Evolutionary conservation across 2,113 vertebrate genomes (phyloP), one percentile per base, ranked within the genome.

Genomic region (Pseudorasbora parva): DNA sequence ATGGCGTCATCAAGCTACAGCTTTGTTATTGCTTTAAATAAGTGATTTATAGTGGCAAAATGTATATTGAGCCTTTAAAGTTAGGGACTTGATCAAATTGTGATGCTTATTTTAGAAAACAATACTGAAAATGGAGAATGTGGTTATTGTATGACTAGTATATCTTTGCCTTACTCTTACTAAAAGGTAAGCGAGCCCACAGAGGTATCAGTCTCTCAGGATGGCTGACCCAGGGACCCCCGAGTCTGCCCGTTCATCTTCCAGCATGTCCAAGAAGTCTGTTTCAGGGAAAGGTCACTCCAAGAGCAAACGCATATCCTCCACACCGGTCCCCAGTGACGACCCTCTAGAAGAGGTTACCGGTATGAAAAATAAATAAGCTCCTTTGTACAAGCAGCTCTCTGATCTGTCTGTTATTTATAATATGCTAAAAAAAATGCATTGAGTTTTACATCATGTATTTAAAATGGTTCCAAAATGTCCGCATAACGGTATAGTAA

Each of bases 141-240:
- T 41, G n/a, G n/a, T 47, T 72, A 27, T 54, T 68, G 2, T 45
- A 57, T 45, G 37, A 81, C 72, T 49, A 3, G 33, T 33, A 1
- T 12, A 56, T 68, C 41, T 66, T 66, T 72, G 47, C 15, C 33
- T 59, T 19, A 81, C 43, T 73, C 45, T 79, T 86, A 21, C 75
- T 81, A 11, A 71, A 59, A 57, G 74, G 43, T 27, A 10, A 69
- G 19, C 25, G 45, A 43, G 23, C 64, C 30, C 17, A 37, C 41
- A 69, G 71, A 72, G 23, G 17, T 56, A 43, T 33, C 66, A 37
- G n/a, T 33, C 25, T 41, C 45, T 47, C 15, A n/a, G 33, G 23
- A 87, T 90, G 84, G 85, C 86, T 30, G 87, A 91, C 54, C 17
- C 6, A 8, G 82, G 57, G 56, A 84, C 76, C 3, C 87, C 86